phyloP scores from a whole-genome alignment of 2,113 vertebrate genomes.

The Poeciliopsis turrubarensis region DNA sequence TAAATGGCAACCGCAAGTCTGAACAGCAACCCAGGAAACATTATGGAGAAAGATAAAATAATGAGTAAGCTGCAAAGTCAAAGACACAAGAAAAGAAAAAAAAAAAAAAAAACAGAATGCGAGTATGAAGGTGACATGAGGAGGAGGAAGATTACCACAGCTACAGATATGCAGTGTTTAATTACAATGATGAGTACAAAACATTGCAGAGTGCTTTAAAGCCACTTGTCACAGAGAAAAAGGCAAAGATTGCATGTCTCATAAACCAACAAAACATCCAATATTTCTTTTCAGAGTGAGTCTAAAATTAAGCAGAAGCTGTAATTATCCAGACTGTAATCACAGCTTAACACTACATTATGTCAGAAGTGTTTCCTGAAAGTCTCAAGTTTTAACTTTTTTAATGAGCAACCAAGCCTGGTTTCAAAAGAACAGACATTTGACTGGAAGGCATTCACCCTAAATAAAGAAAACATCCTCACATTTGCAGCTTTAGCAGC shows the following conservation, averaged over 20 bases:
- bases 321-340: neutral
- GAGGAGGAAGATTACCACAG: slow-evolving; percentile 23
- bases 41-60: neutral
- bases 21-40: neutral
- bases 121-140: slow-evolving; percentile 27
- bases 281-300: neutral
- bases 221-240: neutral
- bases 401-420: slow-evolving; percentile 19
- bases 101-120: slow-evolving; percentile 2
- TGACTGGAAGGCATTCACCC: neutral
- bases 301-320: neutral
- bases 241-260: neutral
- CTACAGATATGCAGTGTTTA: slow-evolving; percentile 34
- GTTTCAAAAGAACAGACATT: neutral
- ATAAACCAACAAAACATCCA: neutral
- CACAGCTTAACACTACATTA: neutral
- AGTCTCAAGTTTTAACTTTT: neutral
- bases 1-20: neutral
- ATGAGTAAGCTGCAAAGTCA: neutral
- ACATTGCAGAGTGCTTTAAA: neutral
- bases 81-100: neutral
- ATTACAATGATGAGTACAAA: slow-evolving; percentile 1
- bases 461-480: neutral
- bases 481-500: neutral
- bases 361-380: neutral